phyloP scores from a whole-genome alignment of 2,888 invertebrate genomes.

The Malthinus seriepunctatus region DNA sequence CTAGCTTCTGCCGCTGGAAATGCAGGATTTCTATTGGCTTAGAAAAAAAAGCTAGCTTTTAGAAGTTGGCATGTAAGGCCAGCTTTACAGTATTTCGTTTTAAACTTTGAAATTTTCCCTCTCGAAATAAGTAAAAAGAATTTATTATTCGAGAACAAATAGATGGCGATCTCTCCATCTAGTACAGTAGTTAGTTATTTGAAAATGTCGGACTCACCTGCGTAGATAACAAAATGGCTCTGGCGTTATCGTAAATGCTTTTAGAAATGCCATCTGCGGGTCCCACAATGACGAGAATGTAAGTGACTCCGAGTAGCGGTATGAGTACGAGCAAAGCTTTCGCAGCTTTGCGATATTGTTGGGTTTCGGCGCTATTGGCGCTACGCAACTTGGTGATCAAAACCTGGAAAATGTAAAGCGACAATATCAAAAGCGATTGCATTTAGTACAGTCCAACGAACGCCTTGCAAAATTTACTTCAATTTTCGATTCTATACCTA shows the following conservation, averaged over 20 bases:
- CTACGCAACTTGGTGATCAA: conserved; percentile 88
- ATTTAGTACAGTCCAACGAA: conserved; percentile 11
- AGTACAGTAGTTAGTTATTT: no score
- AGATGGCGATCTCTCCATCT: no score
- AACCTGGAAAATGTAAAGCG: conserved; percentile 62
- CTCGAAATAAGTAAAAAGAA: no score
- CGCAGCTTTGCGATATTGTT: conserved; percentile 84
- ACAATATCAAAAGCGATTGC: conserved; percentile 38
- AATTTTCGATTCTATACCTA: not conserved
- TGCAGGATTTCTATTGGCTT: no score
- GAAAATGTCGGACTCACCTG: conserved; percentile 64
- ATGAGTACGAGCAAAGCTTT: conserved; percentile 88
- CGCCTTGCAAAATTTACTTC: conserved; percentile 2
- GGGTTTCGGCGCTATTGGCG: conserved; percentile 83
- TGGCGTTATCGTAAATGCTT: conserved; percentile 72
- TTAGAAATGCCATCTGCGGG: conserved; percentile 77
- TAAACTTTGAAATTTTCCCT: no score
- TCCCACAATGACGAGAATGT: conserved; percentile 78
- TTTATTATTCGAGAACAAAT: no score
- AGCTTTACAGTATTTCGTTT: no score
- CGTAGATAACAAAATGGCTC: conserved; percentile 82
- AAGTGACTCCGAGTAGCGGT: conserved; percentile 87
- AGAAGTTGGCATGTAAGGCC: no score
- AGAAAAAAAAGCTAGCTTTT: no score
- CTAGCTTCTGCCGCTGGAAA: no score